phyloP scores from a whole-genome alignment of 2,113 vertebrate species.

The Sapajus apella region DNA sequence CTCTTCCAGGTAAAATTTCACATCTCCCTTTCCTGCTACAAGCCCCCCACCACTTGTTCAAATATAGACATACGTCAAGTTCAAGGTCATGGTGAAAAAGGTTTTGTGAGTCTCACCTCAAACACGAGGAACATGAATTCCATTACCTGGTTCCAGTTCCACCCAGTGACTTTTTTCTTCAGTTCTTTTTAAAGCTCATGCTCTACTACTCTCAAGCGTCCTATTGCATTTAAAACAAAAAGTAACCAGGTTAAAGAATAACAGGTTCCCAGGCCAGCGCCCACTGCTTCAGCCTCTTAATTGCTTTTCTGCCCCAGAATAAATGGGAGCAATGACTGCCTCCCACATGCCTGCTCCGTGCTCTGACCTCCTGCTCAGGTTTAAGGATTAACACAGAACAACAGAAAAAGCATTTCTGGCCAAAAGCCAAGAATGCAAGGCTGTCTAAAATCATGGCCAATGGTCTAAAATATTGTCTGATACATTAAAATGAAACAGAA shows the following conservation, averaged over 20 bases:
- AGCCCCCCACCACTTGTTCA: neutral
- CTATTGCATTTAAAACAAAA: neutral
- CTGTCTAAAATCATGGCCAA: neutral
- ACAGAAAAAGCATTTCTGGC: neutral
- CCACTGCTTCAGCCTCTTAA: neutral
- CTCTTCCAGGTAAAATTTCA: neutral
- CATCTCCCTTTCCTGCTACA: no score
- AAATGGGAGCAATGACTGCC: neutral
- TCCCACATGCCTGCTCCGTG: neutral
- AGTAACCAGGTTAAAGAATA: neutral
- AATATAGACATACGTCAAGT: neutral
- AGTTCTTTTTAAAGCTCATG: neutral
- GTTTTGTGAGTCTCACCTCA: neutral
- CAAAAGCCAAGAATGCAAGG: neutral
- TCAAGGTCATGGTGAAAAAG: neutral
- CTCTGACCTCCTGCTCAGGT: neutral
- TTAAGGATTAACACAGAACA: neutral
- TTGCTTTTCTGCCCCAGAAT: neutral
- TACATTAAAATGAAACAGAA: neutral
- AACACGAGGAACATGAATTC: neutral
- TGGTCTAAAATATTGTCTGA: neutral
- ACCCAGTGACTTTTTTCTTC: neutral
- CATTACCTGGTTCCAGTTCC: neutral
- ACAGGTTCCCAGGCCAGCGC: neutral
- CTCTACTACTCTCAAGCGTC: neutral